Evolutionary conservation across 2,888 invertebrate genomes (phyloP).

Genomic region (Bombylius major): DNA sequence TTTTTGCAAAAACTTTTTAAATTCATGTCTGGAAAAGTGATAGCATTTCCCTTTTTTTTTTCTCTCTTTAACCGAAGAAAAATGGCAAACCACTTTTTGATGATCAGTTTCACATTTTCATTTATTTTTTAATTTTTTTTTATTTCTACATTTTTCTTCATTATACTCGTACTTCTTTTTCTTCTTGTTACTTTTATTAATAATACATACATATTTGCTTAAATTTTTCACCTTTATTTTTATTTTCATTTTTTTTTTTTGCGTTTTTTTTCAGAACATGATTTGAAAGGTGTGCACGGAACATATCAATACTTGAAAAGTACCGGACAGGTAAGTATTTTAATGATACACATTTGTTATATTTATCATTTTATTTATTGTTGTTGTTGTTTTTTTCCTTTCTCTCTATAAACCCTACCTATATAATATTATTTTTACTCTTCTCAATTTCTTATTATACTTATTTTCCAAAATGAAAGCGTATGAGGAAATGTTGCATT

Average conservation of each 20-base stretch:
- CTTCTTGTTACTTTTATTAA: too few species aligned
- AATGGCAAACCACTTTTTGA: too few species aligned
- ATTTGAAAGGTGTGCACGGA: slow-evolving; percentile 30
- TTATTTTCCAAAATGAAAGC: slow-evolving; percentile 5
- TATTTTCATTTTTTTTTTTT: neutral
- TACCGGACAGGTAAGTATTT: slow-evolving; percentile 45
- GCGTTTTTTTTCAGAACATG: slow-evolving; percentile 23
- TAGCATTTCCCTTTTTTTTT: too few species aligned
- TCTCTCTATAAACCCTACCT: neutral
- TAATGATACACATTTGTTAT: slow-evolving; percentile 11
- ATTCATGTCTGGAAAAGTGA: too few species aligned
- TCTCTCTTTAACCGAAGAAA: too few species aligned
- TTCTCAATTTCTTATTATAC: too few species aligned
- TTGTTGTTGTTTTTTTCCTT: too few species aligned
- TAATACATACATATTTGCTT: too few species aligned
- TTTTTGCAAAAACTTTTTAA: too few species aligned
- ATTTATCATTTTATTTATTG: neutral
- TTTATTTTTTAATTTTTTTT: neutral
- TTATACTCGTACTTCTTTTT: neutral
- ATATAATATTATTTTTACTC: too few species aligned
- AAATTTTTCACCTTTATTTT: neutral
- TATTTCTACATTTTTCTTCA: neutral
- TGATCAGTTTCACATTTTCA: too few species aligned
- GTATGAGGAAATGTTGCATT: slow-evolving; percentile 23
- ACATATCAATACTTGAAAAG: slow-evolving; percentile 44